Base-by-base conservation (phyloP, 1,140 invertebrate species). In the Aphaenogaster ashmeadi region DNA sequence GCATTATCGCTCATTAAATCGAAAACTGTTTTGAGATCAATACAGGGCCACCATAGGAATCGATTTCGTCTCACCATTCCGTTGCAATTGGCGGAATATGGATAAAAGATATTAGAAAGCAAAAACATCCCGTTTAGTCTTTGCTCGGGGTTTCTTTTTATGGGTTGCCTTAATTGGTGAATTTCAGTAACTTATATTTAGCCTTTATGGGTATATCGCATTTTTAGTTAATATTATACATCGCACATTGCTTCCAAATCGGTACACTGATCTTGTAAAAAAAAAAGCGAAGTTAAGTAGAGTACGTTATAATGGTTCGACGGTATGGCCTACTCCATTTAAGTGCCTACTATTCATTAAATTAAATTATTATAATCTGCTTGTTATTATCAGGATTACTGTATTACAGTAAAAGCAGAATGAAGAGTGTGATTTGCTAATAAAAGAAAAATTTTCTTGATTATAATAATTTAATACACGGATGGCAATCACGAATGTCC, bases 391-490 rank as follows among this genome's bases (percentile, higher is more conserved):
- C 36, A 27, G 1, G 36, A 71, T 81, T 8, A 41, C 47, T 52
- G 2, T 80, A 44, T 60, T 44, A 78, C 0, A 54, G 41, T 54
- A 56, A 41, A 71, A 71, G 44, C 27, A 69, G n/a, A 41, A 15
- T 41, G 13, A 11, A 54, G 15, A 18, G 36, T 52, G 33, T 38
- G 21, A 52, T 69, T 69, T 50, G 9, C 33, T 27, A 69, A 41
- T 54, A 54, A 69, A 81, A 71, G 15, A 41, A 38, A 69, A 81
- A 56, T 71, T 33, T 27, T 81, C n/a, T 8, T 18, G 13, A 69
- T 80, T 69, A 69, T 38, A 38, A 52, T 41, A 80, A 69, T 80
- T 6, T 41, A 69, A 80, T 54, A 38, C 27, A 27, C 44, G 41
- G 41, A 52, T 21, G 18, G 47, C 9, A 27, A 27, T 80, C 44